Conservation (phyloP, 1,140 invertebrate genomes). For the Drosophila arizonae region DNA sequence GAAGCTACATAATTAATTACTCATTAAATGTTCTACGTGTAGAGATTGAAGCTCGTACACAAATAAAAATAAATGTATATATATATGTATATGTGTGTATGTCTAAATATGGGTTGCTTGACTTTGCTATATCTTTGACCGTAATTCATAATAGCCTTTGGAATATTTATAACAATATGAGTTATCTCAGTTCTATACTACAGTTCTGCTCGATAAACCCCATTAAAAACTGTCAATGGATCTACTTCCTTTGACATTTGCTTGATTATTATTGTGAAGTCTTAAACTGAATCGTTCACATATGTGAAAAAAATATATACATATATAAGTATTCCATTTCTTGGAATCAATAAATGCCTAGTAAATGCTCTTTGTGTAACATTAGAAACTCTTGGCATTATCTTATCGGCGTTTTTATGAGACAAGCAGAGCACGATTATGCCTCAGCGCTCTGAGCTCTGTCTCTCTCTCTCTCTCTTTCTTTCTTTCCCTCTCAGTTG, state of each 20-base stretch:
- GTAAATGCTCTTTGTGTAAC: constrained; percentile 37
- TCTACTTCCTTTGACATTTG: no score
- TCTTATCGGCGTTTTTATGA: constrained; percentile 36
- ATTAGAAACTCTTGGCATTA: constrained; percentile 34
- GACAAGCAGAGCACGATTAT: not conserved
- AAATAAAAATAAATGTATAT: no score
- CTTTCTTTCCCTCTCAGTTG: not conserved
- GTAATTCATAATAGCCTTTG: no score
- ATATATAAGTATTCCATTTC: constrained; percentile 7
- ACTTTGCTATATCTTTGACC: no score
- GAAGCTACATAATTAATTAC: constrained; percentile 15
- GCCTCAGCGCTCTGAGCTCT: not conserved
- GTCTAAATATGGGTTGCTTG: no score
- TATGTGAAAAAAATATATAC: not conserved
- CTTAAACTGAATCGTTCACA: no score
- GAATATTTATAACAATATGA: no score
- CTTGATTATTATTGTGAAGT: no score
- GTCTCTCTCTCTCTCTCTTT: not conserved
- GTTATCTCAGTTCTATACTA: no score
- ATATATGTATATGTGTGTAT: no score
- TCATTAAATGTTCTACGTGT: not conserved
- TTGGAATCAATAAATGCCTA: constrained; percentile 36
- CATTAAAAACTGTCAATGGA: no score
- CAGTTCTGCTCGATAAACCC: no score
- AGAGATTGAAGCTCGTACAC: not conserved